phyloP scores from a whole-genome alignment of 1,140 invertebrate species.

The Sminthurides bifidus region DNA sequence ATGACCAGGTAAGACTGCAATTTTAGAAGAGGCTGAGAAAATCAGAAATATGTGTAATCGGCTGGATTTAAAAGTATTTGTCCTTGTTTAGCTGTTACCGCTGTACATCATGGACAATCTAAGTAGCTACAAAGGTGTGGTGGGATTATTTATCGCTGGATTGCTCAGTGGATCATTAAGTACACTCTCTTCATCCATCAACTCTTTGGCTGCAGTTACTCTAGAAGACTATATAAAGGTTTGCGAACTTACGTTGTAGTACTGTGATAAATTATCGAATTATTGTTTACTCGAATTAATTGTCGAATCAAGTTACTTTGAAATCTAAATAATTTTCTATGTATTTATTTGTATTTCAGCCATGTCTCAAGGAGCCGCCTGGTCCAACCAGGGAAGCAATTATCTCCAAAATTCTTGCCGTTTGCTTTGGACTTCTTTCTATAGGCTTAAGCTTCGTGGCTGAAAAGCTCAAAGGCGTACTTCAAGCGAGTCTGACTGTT shows the following conservation, averaged over 20 bases:
- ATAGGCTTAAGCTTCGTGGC: conserved; percentile 61
- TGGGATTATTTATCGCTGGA: conserved; percentile 69
- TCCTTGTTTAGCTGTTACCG: conserved; percentile 50
- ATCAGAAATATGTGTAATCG: too few relatives aligned
- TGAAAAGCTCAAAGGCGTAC: conserved; percentile 55
- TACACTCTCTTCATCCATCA: conserved; percentile 70
- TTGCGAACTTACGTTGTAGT: not conserved
- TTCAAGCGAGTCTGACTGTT: conserved; percentile 61
- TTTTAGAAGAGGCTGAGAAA: too few relatives aligned
- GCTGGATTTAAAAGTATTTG: too few relatives aligned
- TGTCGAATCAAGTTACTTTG: too few relatives aligned
- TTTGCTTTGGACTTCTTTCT: conserved; percentile 54
- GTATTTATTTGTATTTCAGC: not conserved
- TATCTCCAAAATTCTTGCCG: conserved; percentile 47
- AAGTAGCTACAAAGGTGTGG: conserved; percentile 51
- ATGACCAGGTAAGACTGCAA: conserved; percentile 32
- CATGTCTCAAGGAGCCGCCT: conserved; percentile 3
- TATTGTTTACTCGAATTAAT: too few relatives aligned
- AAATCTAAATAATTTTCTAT: too few relatives aligned
- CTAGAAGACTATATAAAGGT: conserved; percentile 65
- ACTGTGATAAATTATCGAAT: too few relatives aligned
- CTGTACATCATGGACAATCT: conserved; percentile 66
- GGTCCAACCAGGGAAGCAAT: conserved; percentile 10
- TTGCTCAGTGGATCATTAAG: conserved; percentile 74
- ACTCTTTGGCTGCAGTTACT: conserved; percentile 75